These are phyloP conservation scores for Lepetodrilus schrolli DNA, from an alignment of 2,888 invertebrate genomes.

Conservation along the genomic window DNA sequence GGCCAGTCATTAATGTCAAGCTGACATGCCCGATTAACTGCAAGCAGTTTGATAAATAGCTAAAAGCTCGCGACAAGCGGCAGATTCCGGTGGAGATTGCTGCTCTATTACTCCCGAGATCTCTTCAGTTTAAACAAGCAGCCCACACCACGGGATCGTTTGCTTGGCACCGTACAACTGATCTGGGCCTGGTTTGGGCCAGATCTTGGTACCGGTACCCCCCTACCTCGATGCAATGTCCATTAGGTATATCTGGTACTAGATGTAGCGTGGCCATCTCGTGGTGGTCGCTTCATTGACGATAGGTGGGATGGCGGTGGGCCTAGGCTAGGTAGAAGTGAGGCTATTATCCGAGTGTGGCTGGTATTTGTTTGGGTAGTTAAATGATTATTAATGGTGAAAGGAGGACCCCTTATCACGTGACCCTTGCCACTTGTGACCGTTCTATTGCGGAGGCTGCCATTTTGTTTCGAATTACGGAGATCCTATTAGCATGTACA, in stretches of 20 bases:
- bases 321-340: neutral
- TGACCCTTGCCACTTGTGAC: neutral
- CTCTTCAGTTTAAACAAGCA: neutral
- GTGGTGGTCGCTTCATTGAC: neutral
- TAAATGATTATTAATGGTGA: constrained; percentile 33
- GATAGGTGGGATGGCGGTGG: neutral
- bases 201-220: neutral
- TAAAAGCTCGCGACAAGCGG: neutral
- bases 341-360: neutral
- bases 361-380: constrained; percentile 29
- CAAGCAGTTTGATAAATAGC: constrained; percentile 6
- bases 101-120: neutral
- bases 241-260: neutral
- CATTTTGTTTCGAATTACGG: constrained; percentile 16
- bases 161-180: neutral
- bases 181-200: neutral
- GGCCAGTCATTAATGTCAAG: constrained; percentile 9
- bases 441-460: neutral
- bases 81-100: neutral
- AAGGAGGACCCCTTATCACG: constrained; percentile 27
- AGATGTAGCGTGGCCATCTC: neutral
- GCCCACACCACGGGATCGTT: neutral
- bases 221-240: neutral
- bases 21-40: neutral
- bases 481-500: too few species aligned